Percentiles rank a stretch among this genome's conserved stretches.
Conservation (phyloP, 2,797 vertebrate genomes). For the Kryptolebias ocellatus region DNA sequence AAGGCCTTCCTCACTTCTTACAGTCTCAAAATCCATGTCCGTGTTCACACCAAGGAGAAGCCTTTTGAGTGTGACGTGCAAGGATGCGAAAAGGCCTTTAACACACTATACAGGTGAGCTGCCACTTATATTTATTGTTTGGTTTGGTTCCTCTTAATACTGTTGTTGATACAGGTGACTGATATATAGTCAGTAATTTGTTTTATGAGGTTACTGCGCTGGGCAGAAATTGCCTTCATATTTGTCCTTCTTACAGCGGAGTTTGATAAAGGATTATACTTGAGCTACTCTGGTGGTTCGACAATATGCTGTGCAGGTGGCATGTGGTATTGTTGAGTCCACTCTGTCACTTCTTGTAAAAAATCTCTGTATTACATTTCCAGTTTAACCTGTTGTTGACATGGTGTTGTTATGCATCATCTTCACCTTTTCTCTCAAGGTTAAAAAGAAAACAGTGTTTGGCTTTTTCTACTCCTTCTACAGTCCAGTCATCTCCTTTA, state of each 20-base stretch:
- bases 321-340: background rate
- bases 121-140: background rate
- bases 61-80: conserved; percentile 99
- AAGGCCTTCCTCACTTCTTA: conserved; percentile 99
- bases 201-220: background rate
- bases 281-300: too few species aligned
- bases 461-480: too few species aligned
- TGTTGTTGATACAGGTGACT: background rate
- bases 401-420: background rate
- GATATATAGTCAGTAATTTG: background rate
- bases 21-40: conserved; percentile 98
- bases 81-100: conserved; percentile 98
- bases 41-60: conserved; percentile 99
- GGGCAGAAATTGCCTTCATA: too few species aligned
- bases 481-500: background rate
- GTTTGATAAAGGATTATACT: too few species aligned
- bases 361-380: background rate
- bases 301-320: too few species aligned
- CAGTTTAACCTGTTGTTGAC: background rate
- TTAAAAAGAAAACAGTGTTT: too few species aligned
- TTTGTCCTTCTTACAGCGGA: too few species aligned
- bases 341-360: background rate
- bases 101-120: conserved; percentile 92
- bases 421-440: too few species aligned
- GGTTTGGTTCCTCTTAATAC: background rate